Evolutionary conservation across 2,888 invertebrate species (phyloP), one percentile per base, ranked within the genome.

Genomic region (Cryptops parisi): DNA sequence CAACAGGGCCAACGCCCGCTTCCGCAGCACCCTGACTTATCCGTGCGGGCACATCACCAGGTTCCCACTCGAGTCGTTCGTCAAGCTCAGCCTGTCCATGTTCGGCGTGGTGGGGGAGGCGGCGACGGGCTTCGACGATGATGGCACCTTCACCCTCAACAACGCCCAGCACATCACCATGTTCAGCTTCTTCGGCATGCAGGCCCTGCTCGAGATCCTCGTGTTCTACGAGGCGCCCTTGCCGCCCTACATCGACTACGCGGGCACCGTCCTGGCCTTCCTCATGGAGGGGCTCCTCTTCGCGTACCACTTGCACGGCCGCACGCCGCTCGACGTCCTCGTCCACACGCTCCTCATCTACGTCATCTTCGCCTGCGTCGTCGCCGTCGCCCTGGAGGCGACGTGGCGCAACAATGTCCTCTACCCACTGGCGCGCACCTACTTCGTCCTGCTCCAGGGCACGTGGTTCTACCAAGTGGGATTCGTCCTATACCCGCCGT

Each of bases 111-210:
- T 59, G 60, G 64, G 64, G 19, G 70, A 69, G 61, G 59, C 66
- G 22, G 60, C 60, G 12, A 70, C 69, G 1, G 70, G 64, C 2
- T 64, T 69, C 52, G 61, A 67, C 9, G 57, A 64, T 46, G n/a
- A 44, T 5, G 67, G 65, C 1, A 53, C 61, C 21, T 70, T 70
- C 61, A 61, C 62, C 6, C 60, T 64, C 53, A 67, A 67, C 15
- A 72, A 72, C 61, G 70, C 66, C n/a, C 73, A 73, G 58, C 73
- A 74, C 61, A 68, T 70, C 46, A 73, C 72, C 24, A 74, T 74
- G 72, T 74, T 69, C 61, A 68, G 70, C 62, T 71, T 70, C 62
- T 74, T 74, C 60, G 70, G 68, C 15, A 55, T 73, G 25, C 65
- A 65, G 45, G 72, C 70, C 3, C 60, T 69, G 1, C 55, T 71